Percentiles rank a stretch among this genome's conserved stretches.
These are phyloP conservation scores for Peribatodes rhomboidaria DNA, from an alignment of 2,888 invertebrate genomes.

Conservation along the genomic window DNA sequence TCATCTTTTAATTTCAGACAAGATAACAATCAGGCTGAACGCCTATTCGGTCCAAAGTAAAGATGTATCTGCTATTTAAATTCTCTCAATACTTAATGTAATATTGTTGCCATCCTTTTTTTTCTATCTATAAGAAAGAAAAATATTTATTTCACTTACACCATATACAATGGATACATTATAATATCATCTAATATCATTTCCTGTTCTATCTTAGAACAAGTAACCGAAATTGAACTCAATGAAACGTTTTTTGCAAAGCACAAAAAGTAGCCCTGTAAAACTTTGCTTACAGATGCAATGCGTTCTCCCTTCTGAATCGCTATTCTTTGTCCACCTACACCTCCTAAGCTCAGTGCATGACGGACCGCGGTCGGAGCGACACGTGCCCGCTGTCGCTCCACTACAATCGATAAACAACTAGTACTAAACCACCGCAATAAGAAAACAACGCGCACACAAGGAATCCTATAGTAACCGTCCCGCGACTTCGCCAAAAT, in stretches of 20 bases:
- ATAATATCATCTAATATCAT: too few relatives aligned
- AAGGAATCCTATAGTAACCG: background rate
- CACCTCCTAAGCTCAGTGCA: conserved; percentile 65
- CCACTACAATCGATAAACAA: conserved; percentile 52
- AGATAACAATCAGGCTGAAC: too few relatives aligned
- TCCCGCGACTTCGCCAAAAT: conserved; percentile 56
- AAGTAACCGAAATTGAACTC: background rate
- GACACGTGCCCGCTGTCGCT: conserved; percentile 48
- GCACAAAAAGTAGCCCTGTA: background rate
- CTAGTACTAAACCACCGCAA: conserved; percentile 40
- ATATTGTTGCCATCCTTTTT: too few relatives aligned
- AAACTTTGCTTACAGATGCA: conserved; percentile 1
- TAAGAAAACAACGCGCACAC: conserved; percentile 7
- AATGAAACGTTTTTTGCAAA: background rate
- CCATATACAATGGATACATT: too few relatives aligned
- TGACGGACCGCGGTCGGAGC: conserved; percentile 55
- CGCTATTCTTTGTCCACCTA: conserved; percentile 49
- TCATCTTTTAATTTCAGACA: too few relatives aligned
- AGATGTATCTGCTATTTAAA: too few relatives aligned
- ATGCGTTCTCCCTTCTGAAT: conserved; percentile 14
- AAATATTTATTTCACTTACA: too few relatives aligned
- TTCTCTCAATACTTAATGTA: too few relatives aligned
- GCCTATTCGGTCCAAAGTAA: too few relatives aligned
- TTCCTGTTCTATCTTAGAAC: too few relatives aligned
- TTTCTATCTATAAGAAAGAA: too few relatives aligned